phyloP scores from a whole-genome alignment of 92 coral and sea anemone genomes.

The Nematostella vectensis region DNA sequence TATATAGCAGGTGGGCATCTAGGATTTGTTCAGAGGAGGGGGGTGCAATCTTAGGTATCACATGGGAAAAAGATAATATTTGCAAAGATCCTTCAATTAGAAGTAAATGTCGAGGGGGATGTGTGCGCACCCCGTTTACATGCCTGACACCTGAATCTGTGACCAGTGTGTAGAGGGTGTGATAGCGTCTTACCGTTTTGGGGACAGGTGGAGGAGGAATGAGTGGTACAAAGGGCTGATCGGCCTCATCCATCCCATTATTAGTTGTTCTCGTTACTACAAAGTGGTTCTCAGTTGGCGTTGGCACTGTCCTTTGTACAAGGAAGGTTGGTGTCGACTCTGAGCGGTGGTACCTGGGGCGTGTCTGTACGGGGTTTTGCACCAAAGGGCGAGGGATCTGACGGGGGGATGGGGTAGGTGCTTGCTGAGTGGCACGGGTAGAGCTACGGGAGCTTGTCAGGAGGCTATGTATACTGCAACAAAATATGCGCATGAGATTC shows the following conservation, averaged over 20 bases:
- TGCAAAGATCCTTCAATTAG: too few species aligned
- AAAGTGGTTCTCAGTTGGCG: slow-evolving; percentile 12
- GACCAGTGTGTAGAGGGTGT: too few species aligned
- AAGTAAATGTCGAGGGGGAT: too few species aligned
- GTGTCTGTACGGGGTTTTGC: slow-evolving; percentile 6
- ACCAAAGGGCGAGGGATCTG: slow-evolving; percentile 20
- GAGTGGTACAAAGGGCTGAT: slow-evolving; percentile 11
- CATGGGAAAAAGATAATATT: too few species aligned
- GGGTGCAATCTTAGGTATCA: too few species aligned
- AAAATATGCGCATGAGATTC: not conserved
- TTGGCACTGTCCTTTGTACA: not conserved
- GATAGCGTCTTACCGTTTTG: slow-evolving; percentile 63
- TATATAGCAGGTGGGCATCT: too few species aligned
- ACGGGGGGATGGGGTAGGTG: slow-evolving; percentile 25
- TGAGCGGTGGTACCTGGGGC: slow-evolving; percentile 51
- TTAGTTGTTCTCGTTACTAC: slow-evolving; percentile 31
- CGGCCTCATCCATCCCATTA: not conserved
- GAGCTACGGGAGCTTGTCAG: slow-evolving; percentile 44
- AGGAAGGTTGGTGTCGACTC: slow-evolving; percentile 58
- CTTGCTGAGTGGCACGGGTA: slow-evolving; percentile 34
- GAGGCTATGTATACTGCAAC: slow-evolving; percentile 60
- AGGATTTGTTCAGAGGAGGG: too few species aligned
- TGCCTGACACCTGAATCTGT: too few species aligned
- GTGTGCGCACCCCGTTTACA: too few species aligned
- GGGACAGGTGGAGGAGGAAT: slow-evolving; percentile 86